Base-by-base conservation (phyloP, 2,797 vertebrate genomes). In the Trachurus trachurus region DNA sequence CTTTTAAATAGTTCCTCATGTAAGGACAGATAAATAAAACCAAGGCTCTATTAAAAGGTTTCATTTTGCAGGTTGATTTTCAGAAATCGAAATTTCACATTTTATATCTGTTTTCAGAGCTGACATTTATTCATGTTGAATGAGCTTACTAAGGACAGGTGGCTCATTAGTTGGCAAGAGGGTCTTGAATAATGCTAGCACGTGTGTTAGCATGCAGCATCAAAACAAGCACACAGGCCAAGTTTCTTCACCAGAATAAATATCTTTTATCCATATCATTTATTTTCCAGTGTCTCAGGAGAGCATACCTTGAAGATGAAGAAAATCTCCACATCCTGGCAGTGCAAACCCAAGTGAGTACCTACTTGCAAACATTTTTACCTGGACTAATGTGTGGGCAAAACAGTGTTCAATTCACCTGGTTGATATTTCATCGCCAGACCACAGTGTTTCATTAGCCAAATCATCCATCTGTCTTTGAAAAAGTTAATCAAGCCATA, bases 401-500 rank as follows among this genome's bases (percentile, higher is more conserved):
- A 61, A 54, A 52, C 34, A 54, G 10, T 52, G 16, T 56, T 47
- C 2, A 59, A 11, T 53, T 68, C 17, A 70, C 65, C 69, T 78
- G 57, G 59, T 26, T 39, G 37, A 9, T 54, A 47, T 63, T 40
- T 69, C 19, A 10, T 34, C 50, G 19, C 1, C 16, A 21, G 13
- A 3, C 5, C 5, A 49, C 49, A 80, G 45, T 59, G 59, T 50
- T 61, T 69, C 21, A 45, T 1, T 44, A 52, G 47, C 63, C 71
- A 69, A 12, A 39, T 16, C 12, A 8, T 64, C 66, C 9, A 52
- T 16, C 13, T 60, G 29, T 70, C 52, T 50, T 34, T 1, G 4
- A 62, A 71, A 79, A 74, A 72, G 9, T 34, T 11, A 79, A 83
- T 78, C 17, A 52, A 69, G 34, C 56, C 70, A 40, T 42, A 59